Base-by-base conservation (phyloP, 2,888 invertebrate species). In the Periphyllus acericola region DNA sequence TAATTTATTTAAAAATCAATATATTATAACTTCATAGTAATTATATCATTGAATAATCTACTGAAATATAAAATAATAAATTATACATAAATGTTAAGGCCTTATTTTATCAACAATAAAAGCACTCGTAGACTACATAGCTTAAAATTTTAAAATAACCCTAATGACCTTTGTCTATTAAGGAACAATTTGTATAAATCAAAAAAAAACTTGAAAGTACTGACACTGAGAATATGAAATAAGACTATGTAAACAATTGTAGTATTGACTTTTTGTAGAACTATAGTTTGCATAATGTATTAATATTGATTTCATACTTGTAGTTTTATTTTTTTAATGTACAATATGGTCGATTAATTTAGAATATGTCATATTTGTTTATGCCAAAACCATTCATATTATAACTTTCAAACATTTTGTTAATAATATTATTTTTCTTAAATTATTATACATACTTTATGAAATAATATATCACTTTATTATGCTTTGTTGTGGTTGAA, bases 311-410 rank as follows among this genome's bases (percentile, higher is more conserved):
- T 68, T 29, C 11, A 29, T 29, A 46, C 14, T n/a, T 14, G 6
- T 29, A 29, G 68, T 29, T 68, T n/a, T 68, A 68, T 68, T 68
- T 68, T 66, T 68, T 68, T 68, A 68, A 68, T 68, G 68, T 29
- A 68, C 3, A 68, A n/a, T 29, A 29, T 6, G 8, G 68, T 68
- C 68, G 29, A 29, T 68, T 68, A 29, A 68, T 29, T 68, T 29
- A 29, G 29, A 29, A 68, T 68, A 68, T 29, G 29, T 68, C 68
- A 68, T 68, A 68, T 68, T 68, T 68, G 68, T 68, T 29, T 29
- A 68, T 29, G 14, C 11, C 68, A 68, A 68, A 68, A 29, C 14
- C 68, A 68, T 68, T 9, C 68, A n/a, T 25, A 52, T 2, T 17
- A 66, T 29, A 68, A 29, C 68, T 29, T 25, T 68, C 68, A 25